phyloP scores from a whole-genome alignment of 1,140 invertebrate genomes.

The Philotrypesis tridentata region DNA sequence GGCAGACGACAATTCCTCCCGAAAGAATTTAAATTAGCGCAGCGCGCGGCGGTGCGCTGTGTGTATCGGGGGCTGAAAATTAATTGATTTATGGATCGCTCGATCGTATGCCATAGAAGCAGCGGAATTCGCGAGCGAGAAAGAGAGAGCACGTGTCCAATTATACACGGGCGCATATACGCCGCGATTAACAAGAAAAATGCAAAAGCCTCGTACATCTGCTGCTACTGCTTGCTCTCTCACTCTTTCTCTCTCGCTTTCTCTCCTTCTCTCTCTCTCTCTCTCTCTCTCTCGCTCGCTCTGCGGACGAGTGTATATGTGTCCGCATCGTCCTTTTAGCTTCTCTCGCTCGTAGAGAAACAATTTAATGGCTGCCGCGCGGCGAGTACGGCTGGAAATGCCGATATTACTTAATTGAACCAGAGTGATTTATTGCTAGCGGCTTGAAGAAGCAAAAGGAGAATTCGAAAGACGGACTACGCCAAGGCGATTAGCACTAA shows the following conservation, averaged over 20 bases:
- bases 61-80: constrained; percentile 57
- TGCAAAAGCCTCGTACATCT: constrained; percentile 21
- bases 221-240: too few species aligned
- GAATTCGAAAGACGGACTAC: constrained; percentile 15
- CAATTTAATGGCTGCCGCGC: constrained; percentile 13
- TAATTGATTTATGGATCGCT: constrained; percentile 61
- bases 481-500: constrained; percentile 42
- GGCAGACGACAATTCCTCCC: constrained; percentile 26
- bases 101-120: background rate
- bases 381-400: constrained; percentile 24
- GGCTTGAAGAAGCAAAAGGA: background rate
- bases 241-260: too few species aligned
- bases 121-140: constrained; percentile 31
- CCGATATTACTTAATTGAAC: constrained; percentile 50
- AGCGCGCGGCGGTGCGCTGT: background rate
- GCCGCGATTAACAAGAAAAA: constrained; percentile 10
- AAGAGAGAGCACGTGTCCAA: constrained; percentile 10
- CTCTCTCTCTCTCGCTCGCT: too few species aligned
- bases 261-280: too few species aligned
- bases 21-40: constrained; percentile 62
- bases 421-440: constrained; percentile 42
- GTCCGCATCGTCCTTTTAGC: too few species aligned
- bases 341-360: constrained; percentile 5
- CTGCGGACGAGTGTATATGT: background rate
- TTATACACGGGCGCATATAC: constrained; percentile 26